phyloP scores from a whole-genome alignment of 2,797 vertebrate genomes.

The Nyctalus aviator region DNA sequence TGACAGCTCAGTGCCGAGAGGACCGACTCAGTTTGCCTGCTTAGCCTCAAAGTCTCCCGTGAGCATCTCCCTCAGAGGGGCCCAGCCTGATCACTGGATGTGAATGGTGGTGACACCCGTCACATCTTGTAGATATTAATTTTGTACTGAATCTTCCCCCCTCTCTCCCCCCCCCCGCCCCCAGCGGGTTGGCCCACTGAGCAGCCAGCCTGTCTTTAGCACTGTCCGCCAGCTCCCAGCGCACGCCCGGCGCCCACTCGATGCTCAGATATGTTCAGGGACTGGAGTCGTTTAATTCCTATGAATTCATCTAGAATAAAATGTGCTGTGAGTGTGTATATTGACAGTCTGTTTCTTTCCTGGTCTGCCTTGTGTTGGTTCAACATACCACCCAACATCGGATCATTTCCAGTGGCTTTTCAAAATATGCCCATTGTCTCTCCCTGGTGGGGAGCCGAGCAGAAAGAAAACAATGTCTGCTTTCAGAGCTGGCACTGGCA shows the following conservation, averaged over 20 bases:
- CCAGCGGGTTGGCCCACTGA: not conserved
- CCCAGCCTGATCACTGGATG: not conserved
- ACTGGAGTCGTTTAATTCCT: not conserved
- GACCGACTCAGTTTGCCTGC: not conserved
- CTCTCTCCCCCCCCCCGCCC: not conserved
- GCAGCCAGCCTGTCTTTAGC: not conserved
- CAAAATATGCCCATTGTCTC: conserved; percentile 60
- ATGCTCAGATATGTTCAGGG: not conserved
- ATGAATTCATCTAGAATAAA: not conserved
- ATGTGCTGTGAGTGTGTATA: not conserved
- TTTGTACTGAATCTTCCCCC: not conserved
- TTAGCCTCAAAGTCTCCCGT: not conserved
- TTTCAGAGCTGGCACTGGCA: conserved; percentile 61
- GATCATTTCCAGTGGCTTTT: not conserved
- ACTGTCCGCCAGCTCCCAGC: not conserved
- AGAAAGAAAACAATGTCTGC: conserved; percentile 79
- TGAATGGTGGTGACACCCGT: too few relatives aligned
- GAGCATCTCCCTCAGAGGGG: not conserved
- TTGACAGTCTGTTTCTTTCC: conserved; percentile 22
- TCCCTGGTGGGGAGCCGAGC: conserved; percentile 35
- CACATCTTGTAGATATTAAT: not conserved
- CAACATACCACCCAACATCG: conserved; percentile 12
- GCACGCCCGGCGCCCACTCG: not conserved
- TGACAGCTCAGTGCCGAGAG: not conserved
- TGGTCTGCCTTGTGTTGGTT: not conserved